Base-by-base conservation (phyloP, 2,113 vertebrate species). In the Datnioides undecimradiatus region DNA sequence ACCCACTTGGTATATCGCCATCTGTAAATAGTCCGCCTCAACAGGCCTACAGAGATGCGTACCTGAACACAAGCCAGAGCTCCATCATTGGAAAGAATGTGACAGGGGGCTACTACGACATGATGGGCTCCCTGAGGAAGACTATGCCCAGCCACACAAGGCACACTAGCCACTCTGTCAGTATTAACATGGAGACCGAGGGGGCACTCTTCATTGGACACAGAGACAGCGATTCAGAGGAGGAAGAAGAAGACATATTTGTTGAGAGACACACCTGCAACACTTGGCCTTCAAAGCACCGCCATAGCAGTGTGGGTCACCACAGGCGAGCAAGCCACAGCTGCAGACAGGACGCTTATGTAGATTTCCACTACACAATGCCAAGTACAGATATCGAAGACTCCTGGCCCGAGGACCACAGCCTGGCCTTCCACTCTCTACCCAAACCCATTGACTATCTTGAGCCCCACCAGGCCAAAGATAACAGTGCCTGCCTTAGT, bases 271-370 rank as follows among this genome's bases (percentile, higher is more conserved):
- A 93, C 85, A 89, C 59, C 1, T 93, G 92, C 34, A 95, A 95
- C 84, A 93, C 92, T 16, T 97, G 97, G 97, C 90, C 94, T 34
- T 95, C 96, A 23, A 97, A 96, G 58, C 90, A 93, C 79, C 93
- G 93, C 0, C 69, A 93, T 57, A 86, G 90, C 45, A 79, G 91
- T 0, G 51, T 76, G 7, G 79, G 90, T 25, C 80, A 90, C 46
- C 82, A 86, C 83, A 88, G 89, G 83, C 87, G 70, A 19, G 92
- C 83, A 0, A 88, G 79, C 80, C 87, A 90, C 40, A 88, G 85
- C 54, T 87, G 84, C 76, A 74, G 82, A 58, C 94, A 91, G 66
- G 93, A 95, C 14, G 51, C 84, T 0, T 95, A 95, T 0, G 88
- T 85, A 2, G 93, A 95, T 25, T 93, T 94, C 69, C 92, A 95